Evolutionary conservation across 2,888 invertebrate genomes (phyloP).

Genomic region (Acleris literana): DNA sequence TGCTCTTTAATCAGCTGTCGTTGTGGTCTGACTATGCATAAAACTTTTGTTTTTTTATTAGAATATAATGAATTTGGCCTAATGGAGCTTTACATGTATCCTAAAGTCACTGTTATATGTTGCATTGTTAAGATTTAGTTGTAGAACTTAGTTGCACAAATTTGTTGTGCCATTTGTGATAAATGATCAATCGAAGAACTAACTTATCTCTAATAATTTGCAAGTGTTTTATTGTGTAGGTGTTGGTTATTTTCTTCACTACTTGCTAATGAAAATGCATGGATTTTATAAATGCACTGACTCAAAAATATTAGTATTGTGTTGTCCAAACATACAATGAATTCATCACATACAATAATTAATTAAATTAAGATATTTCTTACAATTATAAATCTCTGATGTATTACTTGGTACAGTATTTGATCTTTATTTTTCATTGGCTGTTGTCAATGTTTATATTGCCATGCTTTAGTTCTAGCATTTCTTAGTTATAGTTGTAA

Average conservation of each 20-base stretch:
- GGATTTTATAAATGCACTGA: too few species aligned
- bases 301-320: conserved; percentile 7
- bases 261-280: too few species aligned
- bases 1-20: neutral
- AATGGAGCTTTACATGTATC: conserved; percentile 44
- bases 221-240: conserved; percentile 25
- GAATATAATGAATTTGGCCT: conserved; percentile 53
- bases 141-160: conserved; percentile 57
- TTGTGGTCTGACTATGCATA: conserved; percentile 26
- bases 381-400: neutral
- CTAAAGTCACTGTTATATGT: conserved; percentile 39
- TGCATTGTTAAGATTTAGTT: conserved; percentile 40
- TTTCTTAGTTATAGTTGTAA: conserved; percentile 50
- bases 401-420: neutral
- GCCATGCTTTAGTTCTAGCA: conserved; percentile 53
- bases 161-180: conserved; percentile 37
- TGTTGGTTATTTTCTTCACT: conserved; percentile 13
- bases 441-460: conserved; percentile 44
- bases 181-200: conserved; percentile 21
- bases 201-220: conserved; percentile 18
- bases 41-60: conserved; percentile 10
- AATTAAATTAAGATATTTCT: neutral
- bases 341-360: conserved; percentile 1
- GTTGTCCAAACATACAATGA: neutral
- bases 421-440: conserved; percentile 1